Percentiles rank a stretch among this genome's conserved stretches.
phyloP scores from a whole-genome alignment of 2,888 invertebrate genomes.

The Eilema sororculum region DNA sequence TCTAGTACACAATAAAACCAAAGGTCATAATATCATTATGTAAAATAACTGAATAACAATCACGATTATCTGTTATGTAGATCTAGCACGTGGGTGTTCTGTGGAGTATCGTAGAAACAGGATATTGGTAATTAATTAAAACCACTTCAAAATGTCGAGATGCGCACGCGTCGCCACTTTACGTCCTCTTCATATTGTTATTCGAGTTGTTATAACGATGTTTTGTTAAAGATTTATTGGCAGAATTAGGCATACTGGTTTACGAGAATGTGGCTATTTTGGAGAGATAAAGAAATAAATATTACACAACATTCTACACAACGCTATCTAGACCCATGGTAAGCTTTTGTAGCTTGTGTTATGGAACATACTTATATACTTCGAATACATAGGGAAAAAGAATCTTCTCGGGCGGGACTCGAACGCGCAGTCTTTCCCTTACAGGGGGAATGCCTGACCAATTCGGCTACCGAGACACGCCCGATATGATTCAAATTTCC shows the following conservation, averaged over 20 bases:
- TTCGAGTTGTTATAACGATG: not conserved
- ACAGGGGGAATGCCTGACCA: too few relatives aligned
- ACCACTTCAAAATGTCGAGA: slow-evolving; percentile 38
- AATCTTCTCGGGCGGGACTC: too few relatives aligned
- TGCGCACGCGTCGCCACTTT: slow-evolving; percentile 66
- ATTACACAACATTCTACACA: too few relatives aligned
- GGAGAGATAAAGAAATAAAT: too few relatives aligned
- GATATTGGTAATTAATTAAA: slow-evolving; percentile 31
- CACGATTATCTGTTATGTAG: not conserved
- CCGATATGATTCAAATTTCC: too few relatives aligned
- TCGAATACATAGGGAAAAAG: too few relatives aligned
- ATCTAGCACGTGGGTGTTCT: slow-evolving; percentile 32
- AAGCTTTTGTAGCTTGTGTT: too few relatives aligned
- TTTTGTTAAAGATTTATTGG: not conserved
- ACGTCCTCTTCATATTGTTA: slow-evolving; percentile 44
- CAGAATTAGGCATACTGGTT: not conserved
- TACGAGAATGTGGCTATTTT: not conserved
- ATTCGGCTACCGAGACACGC: too few relatives aligned
- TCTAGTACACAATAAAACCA: not conserved
- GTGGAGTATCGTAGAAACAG: slow-evolving; percentile 22
- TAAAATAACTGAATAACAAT: not conserved
- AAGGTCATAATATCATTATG: not conserved
- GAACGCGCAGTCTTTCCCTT: too few relatives aligned
- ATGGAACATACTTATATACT: too few relatives aligned
- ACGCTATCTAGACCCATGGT: too few relatives aligned